These are phyloP conservation scores for Colletes gigas DNA, from an alignment of 1,140 invertebrate species.

Conservation along the genomic window DNA sequence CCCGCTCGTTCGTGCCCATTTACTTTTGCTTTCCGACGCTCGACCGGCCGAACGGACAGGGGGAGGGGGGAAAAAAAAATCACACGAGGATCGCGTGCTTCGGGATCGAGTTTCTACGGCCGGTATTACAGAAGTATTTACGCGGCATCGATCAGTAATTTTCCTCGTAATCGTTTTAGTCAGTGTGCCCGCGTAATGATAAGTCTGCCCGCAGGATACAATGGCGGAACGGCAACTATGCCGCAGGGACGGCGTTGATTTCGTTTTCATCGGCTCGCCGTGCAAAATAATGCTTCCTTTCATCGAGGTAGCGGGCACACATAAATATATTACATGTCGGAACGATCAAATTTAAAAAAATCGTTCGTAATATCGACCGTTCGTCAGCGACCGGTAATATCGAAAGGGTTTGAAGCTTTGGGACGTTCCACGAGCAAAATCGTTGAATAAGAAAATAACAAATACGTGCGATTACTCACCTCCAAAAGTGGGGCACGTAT, in stretches of 20 bases:
- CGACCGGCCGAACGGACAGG: neutral
- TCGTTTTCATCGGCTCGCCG: slow-evolving; percentile 3
- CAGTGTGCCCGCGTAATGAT: slow-evolving; percentile 7
- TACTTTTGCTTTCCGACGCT: slow-evolving; percentile 24
- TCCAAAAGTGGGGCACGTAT: slow-evolving; percentile 79
- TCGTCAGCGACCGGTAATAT: no score
- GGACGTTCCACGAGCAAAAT: no score
- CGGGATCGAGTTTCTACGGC: neutral
- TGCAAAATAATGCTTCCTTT: neutral
- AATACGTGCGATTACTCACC: slow-evolving; percentile 67
- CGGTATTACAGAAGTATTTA: slow-evolving; percentile 20
- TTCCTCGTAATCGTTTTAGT: slow-evolving; percentile 3
- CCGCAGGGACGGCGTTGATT: neutral
- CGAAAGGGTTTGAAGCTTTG: no score
- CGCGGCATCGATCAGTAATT: slow-evolving; percentile 11
- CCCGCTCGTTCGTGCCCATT: neutral
- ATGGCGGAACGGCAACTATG: no score
- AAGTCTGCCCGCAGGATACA: neutral
- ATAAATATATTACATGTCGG: no score
- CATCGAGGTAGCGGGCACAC: no score
- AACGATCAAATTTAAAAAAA: no score
- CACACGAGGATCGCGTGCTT: slow-evolving; percentile 23
- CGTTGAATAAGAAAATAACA: neutral
- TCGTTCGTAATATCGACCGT: no score
- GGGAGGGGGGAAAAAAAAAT: neutral